A percentile compares a stretch with the other conserved stretches of the same genome.
Evolutionary conservation across 2,888 invertebrate species (phyloP).

Genomic region (Didymodactylos carnosus): DNA sequence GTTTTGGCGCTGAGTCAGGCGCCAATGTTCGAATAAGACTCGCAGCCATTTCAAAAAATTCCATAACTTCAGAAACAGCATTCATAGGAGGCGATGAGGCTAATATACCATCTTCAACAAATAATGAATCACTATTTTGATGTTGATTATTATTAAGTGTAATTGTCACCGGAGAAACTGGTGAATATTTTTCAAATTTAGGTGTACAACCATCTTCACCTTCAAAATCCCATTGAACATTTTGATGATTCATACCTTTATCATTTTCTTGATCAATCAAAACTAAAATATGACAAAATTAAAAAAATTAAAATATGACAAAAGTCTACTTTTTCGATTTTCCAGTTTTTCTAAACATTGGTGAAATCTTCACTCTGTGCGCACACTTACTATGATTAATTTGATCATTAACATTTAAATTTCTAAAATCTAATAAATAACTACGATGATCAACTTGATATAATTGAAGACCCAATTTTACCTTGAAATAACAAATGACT

Average conservation of each 20-base stretch:
- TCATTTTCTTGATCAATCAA: constrained; percentile 18
- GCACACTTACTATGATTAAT: neutral
- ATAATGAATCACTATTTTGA: too few relatives aligned
- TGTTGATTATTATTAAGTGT: too few relatives aligned
- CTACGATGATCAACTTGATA: constrained; percentile 98
- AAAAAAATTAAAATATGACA: neutral
- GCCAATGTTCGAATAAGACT: constrained; percentile 91
- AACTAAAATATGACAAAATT: neutral
- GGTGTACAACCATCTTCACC: neutral
- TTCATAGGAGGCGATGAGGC: too few relatives aligned
- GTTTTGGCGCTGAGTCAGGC: neutral
- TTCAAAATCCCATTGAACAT: neutral
- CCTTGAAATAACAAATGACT: neutral
- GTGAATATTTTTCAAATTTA: neutral
- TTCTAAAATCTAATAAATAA: constrained; percentile 90
- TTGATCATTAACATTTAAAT: constrained; percentile 34
- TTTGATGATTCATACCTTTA: too few relatives aligned
- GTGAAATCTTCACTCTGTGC: too few relatives aligned
- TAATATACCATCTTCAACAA: too few relatives aligned
- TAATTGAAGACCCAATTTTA: constrained; percentile 66
- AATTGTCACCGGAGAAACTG: neutral
- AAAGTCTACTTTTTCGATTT: neutral
- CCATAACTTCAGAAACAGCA: constrained; percentile 75
- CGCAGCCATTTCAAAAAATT: constrained; percentile 99
- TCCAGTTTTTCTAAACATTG: neutral